Evolutionary conservation across 2,888 invertebrate species (phyloP).

Genomic region (Mythimna albipuncta): DNA sequence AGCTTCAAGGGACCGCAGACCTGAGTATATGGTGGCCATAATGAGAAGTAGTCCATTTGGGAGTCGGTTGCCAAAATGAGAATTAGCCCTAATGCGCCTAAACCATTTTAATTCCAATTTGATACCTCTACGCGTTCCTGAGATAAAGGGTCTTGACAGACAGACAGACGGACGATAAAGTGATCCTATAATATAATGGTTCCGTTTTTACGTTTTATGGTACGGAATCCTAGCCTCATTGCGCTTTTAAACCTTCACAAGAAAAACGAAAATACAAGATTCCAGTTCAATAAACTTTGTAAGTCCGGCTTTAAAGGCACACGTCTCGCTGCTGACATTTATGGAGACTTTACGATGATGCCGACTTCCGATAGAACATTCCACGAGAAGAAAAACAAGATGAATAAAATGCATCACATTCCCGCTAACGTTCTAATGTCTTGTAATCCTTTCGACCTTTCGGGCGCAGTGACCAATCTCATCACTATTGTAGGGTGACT

Average conservation of each 20-base stretch:
- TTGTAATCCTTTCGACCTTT: neutral
- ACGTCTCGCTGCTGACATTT: slow-evolving; percentile 35
- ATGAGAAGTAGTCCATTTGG: too few relatives aligned
- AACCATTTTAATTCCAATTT: too few relatives aligned
- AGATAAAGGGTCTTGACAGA: too few relatives aligned
- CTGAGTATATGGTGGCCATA: too few relatives aligned
- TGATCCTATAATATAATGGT: too few relatives aligned
- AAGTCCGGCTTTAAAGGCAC: slow-evolving; percentile 43
- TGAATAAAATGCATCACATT: slow-evolving; percentile 2
- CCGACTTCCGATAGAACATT: slow-evolving; percentile 41
- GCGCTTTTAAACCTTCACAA: slow-evolving; percentile 10
- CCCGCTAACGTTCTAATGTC: neutral
- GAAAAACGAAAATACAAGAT: slow-evolving; percentile 4
- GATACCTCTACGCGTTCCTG: too few relatives aligned
- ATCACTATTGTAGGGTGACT: neutral
- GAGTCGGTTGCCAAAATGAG: too few relatives aligned
- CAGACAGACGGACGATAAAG: too few relatives aligned
- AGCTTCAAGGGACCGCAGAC: too few relatives aligned
- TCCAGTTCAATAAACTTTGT: slow-evolving; percentile 39
- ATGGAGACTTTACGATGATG: slow-evolving; percentile 41
- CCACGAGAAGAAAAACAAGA: slow-evolving; percentile 15
- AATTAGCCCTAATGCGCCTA: too few relatives aligned
- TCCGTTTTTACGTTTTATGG: too few relatives aligned
- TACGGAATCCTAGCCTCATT: neutral
- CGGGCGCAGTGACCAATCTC: neutral